These are phyloP conservation scores for Drosophila sordidapex DNA, from an alignment of 2,888 invertebrate genomes.

Conservation along the genomic window DNA sequence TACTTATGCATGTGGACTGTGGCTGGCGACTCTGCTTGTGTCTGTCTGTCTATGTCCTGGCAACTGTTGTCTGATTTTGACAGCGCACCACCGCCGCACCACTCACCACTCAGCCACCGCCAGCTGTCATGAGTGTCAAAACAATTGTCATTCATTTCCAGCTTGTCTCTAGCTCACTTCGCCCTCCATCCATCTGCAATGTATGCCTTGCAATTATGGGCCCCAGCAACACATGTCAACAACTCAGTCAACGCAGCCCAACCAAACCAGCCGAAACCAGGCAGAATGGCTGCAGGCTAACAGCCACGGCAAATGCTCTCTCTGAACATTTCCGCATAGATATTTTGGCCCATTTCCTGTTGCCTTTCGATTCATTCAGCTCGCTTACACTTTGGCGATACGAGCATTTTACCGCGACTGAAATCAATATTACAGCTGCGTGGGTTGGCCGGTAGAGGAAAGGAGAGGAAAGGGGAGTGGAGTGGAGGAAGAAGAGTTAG, in stretches of 20 bases:
- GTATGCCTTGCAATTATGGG: constrained; percentile 66
- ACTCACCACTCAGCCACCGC: constrained; percentile 5
- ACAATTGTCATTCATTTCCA: constrained; percentile 71
- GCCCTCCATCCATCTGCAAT: constrained; percentile 15
- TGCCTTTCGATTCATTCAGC: constrained; percentile 42
- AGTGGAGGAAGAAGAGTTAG: not conserved
- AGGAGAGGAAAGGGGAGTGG: not conserved
- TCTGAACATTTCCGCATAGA: constrained; percentile 66
- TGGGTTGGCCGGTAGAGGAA: not conserved
- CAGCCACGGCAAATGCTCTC: constrained; percentile 34
- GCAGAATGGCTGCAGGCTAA: not conserved
- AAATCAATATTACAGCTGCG: constrained; percentile 62
- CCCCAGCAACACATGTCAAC: constrained; percentile 71
- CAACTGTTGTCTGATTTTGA: constrained; percentile 41
- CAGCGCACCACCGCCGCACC: constrained; percentile 20
- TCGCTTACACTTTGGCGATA: constrained; percentile 27
- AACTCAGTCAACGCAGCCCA: constrained; percentile 29
- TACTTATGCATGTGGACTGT: constrained; percentile 6
- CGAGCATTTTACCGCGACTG: constrained; percentile 49
- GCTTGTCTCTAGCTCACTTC: constrained; percentile 34
- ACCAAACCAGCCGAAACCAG: constrained; percentile 5
- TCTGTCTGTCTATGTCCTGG: constrained; percentile 10
- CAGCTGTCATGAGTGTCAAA: constrained; percentile 65
- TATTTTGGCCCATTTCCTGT: constrained; percentile 74
- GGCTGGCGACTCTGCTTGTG: not conserved